phyloP scores from a whole-genome alignment of 2,113 vertebrate species.

The Thalassarche chlororhynchos region DNA sequence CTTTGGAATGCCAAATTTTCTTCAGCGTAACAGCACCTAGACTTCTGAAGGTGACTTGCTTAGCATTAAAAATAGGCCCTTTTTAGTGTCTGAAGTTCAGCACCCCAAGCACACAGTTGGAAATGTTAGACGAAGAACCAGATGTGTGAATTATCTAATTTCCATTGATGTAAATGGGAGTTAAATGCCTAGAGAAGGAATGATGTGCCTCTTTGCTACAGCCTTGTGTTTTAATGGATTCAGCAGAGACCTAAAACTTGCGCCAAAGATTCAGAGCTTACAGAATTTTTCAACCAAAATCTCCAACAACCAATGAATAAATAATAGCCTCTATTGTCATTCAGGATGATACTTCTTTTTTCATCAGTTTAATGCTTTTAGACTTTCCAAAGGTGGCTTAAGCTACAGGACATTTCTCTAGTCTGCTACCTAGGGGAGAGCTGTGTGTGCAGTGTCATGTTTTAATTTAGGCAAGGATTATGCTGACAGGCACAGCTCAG shows the following conservation, averaged over 20 bases:
- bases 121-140: background rate
- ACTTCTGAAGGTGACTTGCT: background rate
- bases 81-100: background rate
- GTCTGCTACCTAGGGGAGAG: background rate
- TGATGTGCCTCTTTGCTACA: background rate
- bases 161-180: background rate
- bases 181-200: background rate
- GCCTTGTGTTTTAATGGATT: background rate
- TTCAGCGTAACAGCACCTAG: background rate
- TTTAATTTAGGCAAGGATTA: background rate
- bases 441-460: background rate
- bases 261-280: background rate
- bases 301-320: background rate
- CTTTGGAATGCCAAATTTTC: background rate
- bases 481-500: background rate
- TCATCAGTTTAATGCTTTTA: background rate
- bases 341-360: background rate
- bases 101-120: background rate
- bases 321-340: background rate
- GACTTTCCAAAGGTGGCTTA: background rate
- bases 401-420: background rate
- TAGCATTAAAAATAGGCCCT: background rate
- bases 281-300: background rate
- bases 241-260: background rate
- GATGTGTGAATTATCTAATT: conserved; percentile 45